phyloP scores from a whole-genome alignment of 2,888 invertebrate genomes.

The Dorcus parallelipipedus region DNA sequence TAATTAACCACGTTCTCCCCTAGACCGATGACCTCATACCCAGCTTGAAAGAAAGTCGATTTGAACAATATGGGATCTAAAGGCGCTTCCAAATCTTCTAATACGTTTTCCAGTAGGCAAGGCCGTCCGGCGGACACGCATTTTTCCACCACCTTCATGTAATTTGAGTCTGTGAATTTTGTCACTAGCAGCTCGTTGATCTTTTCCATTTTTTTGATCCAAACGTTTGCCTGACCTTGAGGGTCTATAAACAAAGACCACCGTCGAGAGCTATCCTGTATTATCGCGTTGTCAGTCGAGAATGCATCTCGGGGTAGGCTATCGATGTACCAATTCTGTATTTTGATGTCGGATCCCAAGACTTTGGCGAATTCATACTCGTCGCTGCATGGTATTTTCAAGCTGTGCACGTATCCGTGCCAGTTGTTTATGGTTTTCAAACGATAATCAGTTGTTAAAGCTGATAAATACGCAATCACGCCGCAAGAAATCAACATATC shows the following conservation, averaged over 20 bases:
- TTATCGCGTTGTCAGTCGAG: slow-evolving; percentile 82
- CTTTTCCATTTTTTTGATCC: slow-evolving; percentile 83
- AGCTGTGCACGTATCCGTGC: slow-evolving; percentile 60
- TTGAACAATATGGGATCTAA: slow-evolving; percentile 74
- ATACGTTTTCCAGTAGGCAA: slow-evolving; percentile 71
- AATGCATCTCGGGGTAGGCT: slow-evolving; percentile 78
- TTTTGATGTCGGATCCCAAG: slow-evolving; percentile 81
- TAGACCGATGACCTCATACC: slow-evolving; percentile 69
- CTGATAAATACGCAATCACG: slow-evolving; percentile 84
- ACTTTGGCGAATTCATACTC: slow-evolving; percentile 69
- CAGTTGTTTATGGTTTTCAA: slow-evolving; percentile 63
- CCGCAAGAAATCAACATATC: slow-evolving; percentile 87
- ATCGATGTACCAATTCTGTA: slow-evolving; percentile 81
- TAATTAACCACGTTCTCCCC: slow-evolving; percentile 78
- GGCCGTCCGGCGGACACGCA: slow-evolving; percentile 76
- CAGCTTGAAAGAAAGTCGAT: slow-evolving; percentile 71
- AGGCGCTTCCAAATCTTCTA: slow-evolving; percentile 74
- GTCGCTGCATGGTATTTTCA: slow-evolving; percentile 75
- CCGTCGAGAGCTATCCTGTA: slow-evolving; percentile 72
- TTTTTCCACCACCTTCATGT: slow-evolving; percentile 71
- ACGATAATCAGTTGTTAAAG: slow-evolving; percentile 72
- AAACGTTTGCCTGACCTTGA: slow-evolving; percentile 80
- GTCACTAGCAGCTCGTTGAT: slow-evolving; percentile 65
- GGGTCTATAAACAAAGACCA: slow-evolving; percentile 83
- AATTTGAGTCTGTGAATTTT: slow-evolving; percentile 71